These are phyloP conservation scores for Epizoanthus rinbou DNA, from an alignment of 92 coral and sea anemone genomes.

Conservation along the genomic window DNA sequence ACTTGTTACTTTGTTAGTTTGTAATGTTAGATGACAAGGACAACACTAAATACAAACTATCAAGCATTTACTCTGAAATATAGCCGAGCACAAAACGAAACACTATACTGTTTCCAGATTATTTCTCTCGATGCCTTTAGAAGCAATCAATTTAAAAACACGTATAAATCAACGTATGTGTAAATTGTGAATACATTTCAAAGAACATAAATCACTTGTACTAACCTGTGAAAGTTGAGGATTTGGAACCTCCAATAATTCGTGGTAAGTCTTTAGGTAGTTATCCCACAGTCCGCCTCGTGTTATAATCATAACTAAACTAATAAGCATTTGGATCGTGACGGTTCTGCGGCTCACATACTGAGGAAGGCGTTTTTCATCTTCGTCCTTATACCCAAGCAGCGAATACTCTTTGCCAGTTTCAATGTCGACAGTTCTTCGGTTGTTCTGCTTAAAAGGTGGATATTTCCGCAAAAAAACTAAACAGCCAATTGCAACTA, in stretches of 20 bases:
- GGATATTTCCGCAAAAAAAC: conserved; percentile 68
- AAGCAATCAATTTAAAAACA: no score
- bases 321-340: conserved; percentile 49
- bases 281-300: conserved; percentile 81
- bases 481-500: conserved; percentile 51
- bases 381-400: conserved; percentile 55
- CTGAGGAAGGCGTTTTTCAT: conserved; percentile 51
- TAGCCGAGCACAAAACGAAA: no score
- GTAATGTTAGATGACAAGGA: no score
- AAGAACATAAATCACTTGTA: not conserved
- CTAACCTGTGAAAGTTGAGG: conserved; percentile 64
- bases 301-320: conserved; percentile 54
- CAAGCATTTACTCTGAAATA: no score
- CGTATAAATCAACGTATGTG: no score
- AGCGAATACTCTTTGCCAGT: conserved; percentile 56
- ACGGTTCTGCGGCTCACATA: conserved; percentile 59
- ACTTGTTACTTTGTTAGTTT: no score
- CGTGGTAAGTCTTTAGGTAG: conserved; percentile 66
- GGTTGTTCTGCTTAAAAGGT: conserved; percentile 60
- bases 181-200: no score
- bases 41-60: no score
- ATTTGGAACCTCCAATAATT: conserved; percentile 70
- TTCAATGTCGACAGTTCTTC: conserved; percentile 51
- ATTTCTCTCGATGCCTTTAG: no score
- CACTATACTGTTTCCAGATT: no score